phyloP scores from a whole-genome alignment of 2,888 invertebrate species.

The Ennomos quercinarius region DNA sequence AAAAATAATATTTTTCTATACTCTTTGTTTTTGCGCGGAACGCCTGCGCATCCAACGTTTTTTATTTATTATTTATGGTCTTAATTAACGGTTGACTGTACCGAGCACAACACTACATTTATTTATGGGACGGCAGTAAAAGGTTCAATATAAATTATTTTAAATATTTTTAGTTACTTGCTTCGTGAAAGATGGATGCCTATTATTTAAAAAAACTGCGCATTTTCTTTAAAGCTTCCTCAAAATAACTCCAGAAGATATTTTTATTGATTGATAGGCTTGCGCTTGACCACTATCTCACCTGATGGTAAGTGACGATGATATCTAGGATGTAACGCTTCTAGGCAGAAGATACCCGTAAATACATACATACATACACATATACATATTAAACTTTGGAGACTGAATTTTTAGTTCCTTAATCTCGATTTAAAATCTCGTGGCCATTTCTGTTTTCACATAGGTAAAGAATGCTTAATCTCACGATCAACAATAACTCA shows the following conservation, averaged over 20 bases:
- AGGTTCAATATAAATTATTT: conserved; percentile 11
- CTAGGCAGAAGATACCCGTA: too few species aligned
- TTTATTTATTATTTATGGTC: conserved; percentile 63
- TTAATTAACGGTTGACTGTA: conserved; percentile 56
- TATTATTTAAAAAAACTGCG: too few species aligned
- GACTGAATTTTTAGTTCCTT: background rate
- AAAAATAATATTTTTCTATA: conserved; percentile 50
- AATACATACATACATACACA: too few species aligned
- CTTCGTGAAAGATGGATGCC: too few species aligned
- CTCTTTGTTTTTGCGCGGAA: conserved; percentile 50
- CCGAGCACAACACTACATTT: conserved; percentile 23
- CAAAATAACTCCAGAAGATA: too few species aligned
- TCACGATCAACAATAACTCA: conserved; percentile 16
- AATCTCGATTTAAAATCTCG: too few species aligned
- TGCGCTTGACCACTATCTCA: too few species aligned
- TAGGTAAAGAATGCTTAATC: conserved; percentile 6
- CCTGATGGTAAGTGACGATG: too few species aligned
- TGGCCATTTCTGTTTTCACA: background rate
- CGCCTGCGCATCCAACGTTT: conserved; percentile 34
- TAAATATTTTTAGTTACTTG: background rate
- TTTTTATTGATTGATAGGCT: too few species aligned
- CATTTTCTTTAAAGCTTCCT: too few species aligned
- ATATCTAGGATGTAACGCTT: too few species aligned
- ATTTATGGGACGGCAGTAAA: conserved; percentile 25
- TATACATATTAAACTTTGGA: too few species aligned